Conservation (phyloP, 2,113 vertebrate species). For the Sceloporus undulatus region DNA sequence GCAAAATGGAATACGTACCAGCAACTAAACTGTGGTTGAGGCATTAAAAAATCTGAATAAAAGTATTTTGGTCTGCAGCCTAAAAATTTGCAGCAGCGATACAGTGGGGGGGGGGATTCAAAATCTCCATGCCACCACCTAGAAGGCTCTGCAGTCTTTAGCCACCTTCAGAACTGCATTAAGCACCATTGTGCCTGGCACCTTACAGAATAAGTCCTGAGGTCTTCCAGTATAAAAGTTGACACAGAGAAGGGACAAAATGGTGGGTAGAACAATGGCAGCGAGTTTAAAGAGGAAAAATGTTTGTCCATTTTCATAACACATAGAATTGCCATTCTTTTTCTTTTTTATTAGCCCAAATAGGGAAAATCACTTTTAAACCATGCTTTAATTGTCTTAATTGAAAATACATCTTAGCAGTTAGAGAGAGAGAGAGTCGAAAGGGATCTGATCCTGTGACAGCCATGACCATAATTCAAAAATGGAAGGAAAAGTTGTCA, state of each 20-base stretch:
- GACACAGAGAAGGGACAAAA: background rate
- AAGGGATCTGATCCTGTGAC: background rate
- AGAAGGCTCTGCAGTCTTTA: background rate
- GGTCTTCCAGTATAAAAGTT: background rate
- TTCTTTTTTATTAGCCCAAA: background rate
- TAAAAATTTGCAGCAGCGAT: background rate
- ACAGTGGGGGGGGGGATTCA: too few relatives aligned
- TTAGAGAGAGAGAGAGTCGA: background rate
- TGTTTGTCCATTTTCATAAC: background rate
- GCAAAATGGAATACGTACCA: background rate
- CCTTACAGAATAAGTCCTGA: background rate
- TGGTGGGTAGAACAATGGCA: background rate
- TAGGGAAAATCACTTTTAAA: background rate
- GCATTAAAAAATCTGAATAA: background rate
- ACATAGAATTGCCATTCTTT: too few relatives aligned
- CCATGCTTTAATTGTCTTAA: background rate
- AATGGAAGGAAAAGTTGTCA: constrained; percentile 34
- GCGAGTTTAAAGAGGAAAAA: background rate
- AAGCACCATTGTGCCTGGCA: too few relatives aligned
- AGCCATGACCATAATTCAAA: constrained; percentile 49
- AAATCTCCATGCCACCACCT: background rate
- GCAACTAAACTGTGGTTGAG: background rate
- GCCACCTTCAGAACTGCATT: background rate
- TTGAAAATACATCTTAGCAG: background rate
- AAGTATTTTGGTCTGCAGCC: background rate